Percentiles rank a stretch among this genome's conserved stretches.
Conservation (phyloP, 1,140 invertebrate genomes). For the Nixonia krombeini region DNA sequence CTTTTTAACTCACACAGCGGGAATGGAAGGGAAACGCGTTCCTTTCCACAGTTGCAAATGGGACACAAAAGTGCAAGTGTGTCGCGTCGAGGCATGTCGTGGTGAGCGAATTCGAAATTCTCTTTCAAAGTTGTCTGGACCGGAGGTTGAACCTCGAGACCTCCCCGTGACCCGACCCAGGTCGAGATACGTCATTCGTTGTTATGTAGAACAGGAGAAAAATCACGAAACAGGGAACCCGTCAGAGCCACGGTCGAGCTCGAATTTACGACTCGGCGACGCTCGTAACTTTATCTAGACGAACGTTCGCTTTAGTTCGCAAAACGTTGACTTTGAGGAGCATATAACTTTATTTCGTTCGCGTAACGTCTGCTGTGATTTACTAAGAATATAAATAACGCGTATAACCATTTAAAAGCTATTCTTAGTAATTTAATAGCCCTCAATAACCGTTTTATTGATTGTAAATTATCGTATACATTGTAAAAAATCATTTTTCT, state of each 20-base stretch:
- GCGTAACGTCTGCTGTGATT: conserved; percentile 21
- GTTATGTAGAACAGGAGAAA: conserved; percentile 36
- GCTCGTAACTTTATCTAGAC: conserved; percentile 47
- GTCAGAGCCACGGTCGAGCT: conserved; percentile 28
- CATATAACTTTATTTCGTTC: conserved; percentile 32
- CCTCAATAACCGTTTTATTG: not conserved
- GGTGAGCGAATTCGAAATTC: conserved; percentile 3
- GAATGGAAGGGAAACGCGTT: not conserved
- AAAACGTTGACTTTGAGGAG: conserved; percentile 30
- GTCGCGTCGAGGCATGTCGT: not conserved
- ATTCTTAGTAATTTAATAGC: conserved; percentile 2
- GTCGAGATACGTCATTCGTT: conserved; percentile 31
- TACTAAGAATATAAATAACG: conserved; percentile 25
- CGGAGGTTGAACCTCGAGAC: conserved; percentile 11
- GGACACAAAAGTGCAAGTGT: conserved; percentile 19
- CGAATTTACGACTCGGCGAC: conserved; percentile 54
- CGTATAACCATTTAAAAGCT: conserved; percentile 1
- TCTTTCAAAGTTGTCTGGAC: conserved; percentile 3
- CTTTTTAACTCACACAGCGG: too few relatives aligned
- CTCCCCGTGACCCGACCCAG: conserved; percentile 14
- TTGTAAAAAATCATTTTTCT: not conserved
- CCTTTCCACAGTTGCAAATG: not conserved
- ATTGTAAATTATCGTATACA: not conserved
- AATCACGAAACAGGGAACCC: conserved; percentile 34
- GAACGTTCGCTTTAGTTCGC: conserved; percentile 29